These are phyloP conservation scores for Parapsyche elsis DNA, from an alignment of 1,140 invertebrate species.

Conservation along the genomic window DNA sequence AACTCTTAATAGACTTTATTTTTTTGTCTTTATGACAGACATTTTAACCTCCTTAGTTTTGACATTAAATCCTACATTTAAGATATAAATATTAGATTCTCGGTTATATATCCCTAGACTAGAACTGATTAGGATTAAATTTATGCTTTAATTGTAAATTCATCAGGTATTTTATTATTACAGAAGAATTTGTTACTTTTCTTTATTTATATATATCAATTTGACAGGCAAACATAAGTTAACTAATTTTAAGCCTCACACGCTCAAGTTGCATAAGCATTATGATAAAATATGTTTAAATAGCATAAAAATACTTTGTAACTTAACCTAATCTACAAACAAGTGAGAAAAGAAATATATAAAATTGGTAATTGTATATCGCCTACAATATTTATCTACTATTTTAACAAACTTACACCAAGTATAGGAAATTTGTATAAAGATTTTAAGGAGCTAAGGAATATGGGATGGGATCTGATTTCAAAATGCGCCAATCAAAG, in stretches of 20 bases:
- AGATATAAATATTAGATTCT: conserved; percentile 57
- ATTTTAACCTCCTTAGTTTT: conserved; percentile 53
- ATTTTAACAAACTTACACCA: conserved; percentile 53
- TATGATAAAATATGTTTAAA: conserved; percentile 56
- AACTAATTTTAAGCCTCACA: conserved; percentile 57
- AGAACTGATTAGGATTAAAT: conserved; percentile 57
- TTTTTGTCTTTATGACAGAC: conserved; percentile 45
- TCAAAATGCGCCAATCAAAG: conserved; percentile 31
- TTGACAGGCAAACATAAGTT: conserved; percentile 56
- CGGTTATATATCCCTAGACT: conserved; percentile 56
- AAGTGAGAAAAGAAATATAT: conserved; percentile 51
- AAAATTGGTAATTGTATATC: conserved; percentile 50
- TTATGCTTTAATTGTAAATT: conserved; percentile 57
- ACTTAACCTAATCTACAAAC: conserved; percentile 55
- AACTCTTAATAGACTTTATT: conserved; percentile 36
- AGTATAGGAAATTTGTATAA: conserved; percentile 55
- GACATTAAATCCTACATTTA: conserved; percentile 54
- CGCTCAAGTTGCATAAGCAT: conserved; percentile 57
- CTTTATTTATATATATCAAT: conserved; percentile 54
- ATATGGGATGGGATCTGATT: conserved; percentile 39
- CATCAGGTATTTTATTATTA: conserved; percentile 54
- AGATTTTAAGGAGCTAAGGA: conserved; percentile 52
- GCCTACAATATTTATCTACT: conserved; percentile 50
- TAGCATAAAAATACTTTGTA: conserved; percentile 54
- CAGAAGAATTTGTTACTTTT: conserved; percentile 52